Percentiles rank a stretch among this genome's conserved stretches.
Conservation (phyloP, 1,140 invertebrate genomes). For the Neodiprion lecontei region DNA sequence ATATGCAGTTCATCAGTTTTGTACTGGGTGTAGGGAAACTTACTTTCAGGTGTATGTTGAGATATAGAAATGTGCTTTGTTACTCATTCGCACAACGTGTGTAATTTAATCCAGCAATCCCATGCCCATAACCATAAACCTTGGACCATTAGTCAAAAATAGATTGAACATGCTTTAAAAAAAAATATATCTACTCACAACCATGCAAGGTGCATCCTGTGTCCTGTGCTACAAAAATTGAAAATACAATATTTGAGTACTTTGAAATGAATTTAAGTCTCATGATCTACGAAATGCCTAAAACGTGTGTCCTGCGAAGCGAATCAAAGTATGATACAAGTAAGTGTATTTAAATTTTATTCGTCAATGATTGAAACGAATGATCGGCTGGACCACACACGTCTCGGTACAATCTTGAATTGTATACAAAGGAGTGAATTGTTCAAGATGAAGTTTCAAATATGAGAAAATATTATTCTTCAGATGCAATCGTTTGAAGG, state of each 20-base stretch:
- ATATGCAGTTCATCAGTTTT: not conserved
- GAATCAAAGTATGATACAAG: no score
- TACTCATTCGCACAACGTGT: not conserved
- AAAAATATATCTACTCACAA: not conserved
- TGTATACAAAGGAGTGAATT: no score
- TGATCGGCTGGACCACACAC: no score
- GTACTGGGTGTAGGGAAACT: not conserved
- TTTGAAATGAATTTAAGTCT: not conserved
- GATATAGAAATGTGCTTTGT: not conserved
- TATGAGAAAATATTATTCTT: no score
- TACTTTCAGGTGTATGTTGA: not conserved
- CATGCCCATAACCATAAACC: not conserved
- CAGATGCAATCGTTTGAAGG: no score
- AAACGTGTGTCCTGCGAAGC: no score
- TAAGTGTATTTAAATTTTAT: no score
- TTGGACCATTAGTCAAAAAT: not conserved
- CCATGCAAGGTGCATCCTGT: not conserved
- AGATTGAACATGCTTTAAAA: no score
- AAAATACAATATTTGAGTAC: not conserved
- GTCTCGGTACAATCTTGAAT: no score
- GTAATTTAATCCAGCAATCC: not conserved
- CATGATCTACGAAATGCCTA: no score
- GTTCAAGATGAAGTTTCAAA: no score
- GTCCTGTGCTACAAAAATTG: not conserved
- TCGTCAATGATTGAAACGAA: no score